Base-by-base conservation (phyloP, 2,113 vertebrate genomes). In the Alligator sinensis region DNA sequence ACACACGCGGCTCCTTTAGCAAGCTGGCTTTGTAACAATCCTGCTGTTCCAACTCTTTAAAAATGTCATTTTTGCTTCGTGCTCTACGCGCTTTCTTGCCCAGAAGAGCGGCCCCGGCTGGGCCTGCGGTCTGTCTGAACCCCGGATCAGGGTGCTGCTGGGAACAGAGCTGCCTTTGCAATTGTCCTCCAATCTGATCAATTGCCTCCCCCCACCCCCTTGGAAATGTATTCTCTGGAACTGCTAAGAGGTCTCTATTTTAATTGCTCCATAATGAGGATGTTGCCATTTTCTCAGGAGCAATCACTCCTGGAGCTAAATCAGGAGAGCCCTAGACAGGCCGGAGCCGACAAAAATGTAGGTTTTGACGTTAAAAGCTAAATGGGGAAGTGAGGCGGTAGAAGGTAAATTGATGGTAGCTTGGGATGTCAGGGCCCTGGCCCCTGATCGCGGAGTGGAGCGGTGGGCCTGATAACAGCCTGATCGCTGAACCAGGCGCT, bases 271-370 rank as follows among this genome's bases (percentile, higher is more conserved):
- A 91, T 98, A 98, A 98, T 95, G 93, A 98, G 96, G 94, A 97
- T 96, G 95, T 95, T 96, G 97, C 97, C 96, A 72, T 98, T 98
- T 98, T 98, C 97, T 97, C 96, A 93, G 97, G 95, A 98, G 93
- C 95, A 93, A 96, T 97, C 97, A 96, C 97, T 98, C 97, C 96
- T 96, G 93, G 95, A 97, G 97, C 89, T 97, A 98, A 98, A 98
- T 98, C 98, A 95, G 97, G 94, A 98, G 97, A 98, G 91, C 80
- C 96, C 98, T 98, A 99, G 98, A 99, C 98, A 98, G 97, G 95
- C 97, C 98, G 98, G 98, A 99, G 98, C 98, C 98, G 91, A 98
- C 97, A 98, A 98, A 98, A 98, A 99, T 98, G 98, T 98, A 98
- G 97, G 96, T 98, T 98, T 98, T 98, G 98, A 98, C 98, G 97